Conservation (phyloP, 2,797 vertebrate genomes). For the Liparis tanakae region DNA sequence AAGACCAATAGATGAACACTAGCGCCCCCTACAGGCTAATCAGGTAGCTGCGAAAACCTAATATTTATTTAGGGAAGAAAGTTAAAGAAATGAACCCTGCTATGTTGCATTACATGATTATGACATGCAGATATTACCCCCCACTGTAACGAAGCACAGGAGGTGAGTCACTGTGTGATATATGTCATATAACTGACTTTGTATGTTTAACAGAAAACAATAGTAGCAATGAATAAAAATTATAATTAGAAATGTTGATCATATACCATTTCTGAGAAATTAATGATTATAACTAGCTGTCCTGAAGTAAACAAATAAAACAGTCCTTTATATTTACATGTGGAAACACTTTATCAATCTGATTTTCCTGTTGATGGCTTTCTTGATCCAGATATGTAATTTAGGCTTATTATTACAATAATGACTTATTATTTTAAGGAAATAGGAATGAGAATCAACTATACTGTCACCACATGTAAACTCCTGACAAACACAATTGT, state of each 20-base stretch:
- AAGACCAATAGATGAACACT: not conserved
- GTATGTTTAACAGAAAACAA: not conserved
- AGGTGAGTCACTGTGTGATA: not conserved
- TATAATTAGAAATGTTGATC: not conserved
- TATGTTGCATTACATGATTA: not conserved
- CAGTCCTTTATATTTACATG: not conserved
- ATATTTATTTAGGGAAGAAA: not conserved
- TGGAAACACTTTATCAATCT: not conserved
- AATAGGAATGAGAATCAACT: not conserved
- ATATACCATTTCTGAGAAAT: not conserved
- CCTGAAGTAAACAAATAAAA: not conserved
- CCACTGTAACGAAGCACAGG: too few species aligned
- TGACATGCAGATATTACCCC: conserved; percentile 28
- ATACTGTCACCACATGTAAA: not conserved
- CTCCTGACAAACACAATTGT: not conserved
- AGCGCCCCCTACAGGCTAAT: not conserved
- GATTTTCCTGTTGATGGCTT: not conserved
- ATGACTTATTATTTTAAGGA: not conserved
- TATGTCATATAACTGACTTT: not conserved
- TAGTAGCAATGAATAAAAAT: not conserved
- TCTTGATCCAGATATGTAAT: not conserved
- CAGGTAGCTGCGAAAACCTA: not conserved
- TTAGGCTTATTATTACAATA: not conserved
- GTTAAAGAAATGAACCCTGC: not conserved
- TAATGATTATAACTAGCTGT: not conserved